A percentile compares a stretch with the other conserved stretches of the same genome.
Conservation (phyloP, 2,113 vertebrate genomes). For the Astur gentilis region DNA sequence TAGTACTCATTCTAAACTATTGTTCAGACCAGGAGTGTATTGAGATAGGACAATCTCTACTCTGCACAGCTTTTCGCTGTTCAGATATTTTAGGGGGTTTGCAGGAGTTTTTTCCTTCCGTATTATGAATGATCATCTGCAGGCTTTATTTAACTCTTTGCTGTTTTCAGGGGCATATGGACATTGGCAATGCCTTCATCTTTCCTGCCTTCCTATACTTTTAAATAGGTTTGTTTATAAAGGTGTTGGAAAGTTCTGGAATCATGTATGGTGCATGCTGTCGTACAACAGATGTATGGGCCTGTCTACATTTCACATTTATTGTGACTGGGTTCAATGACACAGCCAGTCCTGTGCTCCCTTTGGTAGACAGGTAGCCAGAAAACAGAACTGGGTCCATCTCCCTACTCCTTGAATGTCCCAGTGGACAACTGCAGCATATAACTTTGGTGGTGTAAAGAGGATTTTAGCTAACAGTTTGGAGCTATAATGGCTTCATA, state of each 20-base stretch:
- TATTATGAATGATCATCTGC: not conserved
- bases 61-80: not conserved
- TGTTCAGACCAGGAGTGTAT: not conserved
- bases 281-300: not conserved
- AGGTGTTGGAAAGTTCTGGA: not conserved
- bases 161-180: not conserved
- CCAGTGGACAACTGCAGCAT: not conserved
- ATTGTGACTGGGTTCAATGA: not conserved
- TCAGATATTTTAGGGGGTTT: not conserved
- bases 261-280: not conserved
- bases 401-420: accelerated
- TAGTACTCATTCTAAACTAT: not conserved
- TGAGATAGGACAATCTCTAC: not conserved
- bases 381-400: not conserved
- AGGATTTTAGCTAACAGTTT: not conserved
- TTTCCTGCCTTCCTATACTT: not conserved
- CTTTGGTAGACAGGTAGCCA: no score
- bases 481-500: not conserved
- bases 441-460: not conserved
- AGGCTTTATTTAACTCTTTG: not conserved
- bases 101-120: not conserved
- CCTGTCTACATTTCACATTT: not conserved
- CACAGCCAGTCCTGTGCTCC: not conserved
- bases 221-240: not conserved
- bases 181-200: not conserved